Conservation (phyloP, 2,113 vertebrate species). For the Rana temporaria region DNA sequence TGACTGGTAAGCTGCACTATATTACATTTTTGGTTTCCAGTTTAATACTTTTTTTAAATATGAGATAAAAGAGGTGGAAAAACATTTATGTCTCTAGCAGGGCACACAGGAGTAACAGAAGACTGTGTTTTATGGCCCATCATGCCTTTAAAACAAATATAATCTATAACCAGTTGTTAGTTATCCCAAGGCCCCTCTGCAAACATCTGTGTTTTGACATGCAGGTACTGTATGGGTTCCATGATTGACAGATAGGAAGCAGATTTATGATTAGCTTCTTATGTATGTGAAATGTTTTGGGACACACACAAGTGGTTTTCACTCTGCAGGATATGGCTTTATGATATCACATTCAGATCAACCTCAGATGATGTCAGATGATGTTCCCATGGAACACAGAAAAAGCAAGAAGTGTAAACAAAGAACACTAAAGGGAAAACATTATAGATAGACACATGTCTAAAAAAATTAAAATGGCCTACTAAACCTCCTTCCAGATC, state of each 20-base stretch:
- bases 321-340: not conserved
- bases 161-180: constrained; percentile 10
- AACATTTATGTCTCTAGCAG: too few species aligned
- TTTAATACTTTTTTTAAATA: too few species aligned
- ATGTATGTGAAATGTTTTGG: constrained; percentile 26
- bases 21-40: too few species aligned
- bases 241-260: constrained; percentile 31
- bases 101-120: too few species aligned
- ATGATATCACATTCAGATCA: not conserved
- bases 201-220: constrained; percentile 33
- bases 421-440: constrained; percentile 18
- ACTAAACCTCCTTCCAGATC: too few species aligned
- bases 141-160: constrained; percentile 67
- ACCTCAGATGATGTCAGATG: constrained; percentile 8
- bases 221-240: constrained; percentile 14
- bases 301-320: constrained; percentile 25
- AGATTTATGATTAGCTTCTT: constrained; percentile 29
- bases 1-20: too few species aligned
- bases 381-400: not conserved
- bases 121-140: constrained; percentile 62
- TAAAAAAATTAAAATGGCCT: too few species aligned
- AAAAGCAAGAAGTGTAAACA: constrained; percentile 30
- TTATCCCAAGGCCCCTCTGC: constrained; percentile 37
- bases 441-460: too few species aligned
- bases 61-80: too few species aligned